Percentiles rank a stretch among this genome's conserved stretches.
Evolutionary conservation across 2,888 invertebrate species (phyloP).

Genomic region (Hyppa rectilinea): DNA sequence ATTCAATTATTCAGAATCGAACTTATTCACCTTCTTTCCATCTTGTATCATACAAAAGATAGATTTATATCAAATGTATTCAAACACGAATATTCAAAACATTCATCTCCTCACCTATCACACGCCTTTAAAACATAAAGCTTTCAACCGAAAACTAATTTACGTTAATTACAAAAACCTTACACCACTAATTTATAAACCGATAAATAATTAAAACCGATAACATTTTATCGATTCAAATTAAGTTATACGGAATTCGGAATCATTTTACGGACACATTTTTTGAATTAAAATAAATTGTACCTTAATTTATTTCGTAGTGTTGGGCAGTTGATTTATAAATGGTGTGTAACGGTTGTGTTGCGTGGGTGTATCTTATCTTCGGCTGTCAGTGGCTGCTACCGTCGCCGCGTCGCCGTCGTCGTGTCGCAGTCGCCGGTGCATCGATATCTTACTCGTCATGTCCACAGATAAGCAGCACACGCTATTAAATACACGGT

Average conservation of each 20-base stretch:
- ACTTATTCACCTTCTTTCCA: background rate
- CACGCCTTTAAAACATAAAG: conserved; percentile 32
- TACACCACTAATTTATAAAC: conserved; percentile 43
- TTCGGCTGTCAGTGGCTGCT: conserved; percentile 77
- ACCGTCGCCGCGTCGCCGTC: conserved; percentile 72
- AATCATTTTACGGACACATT: conserved; percentile 58
- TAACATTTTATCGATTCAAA: conserved; percentile 58
- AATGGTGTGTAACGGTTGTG: conserved; percentile 62
- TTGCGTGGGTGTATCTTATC: conserved; percentile 79
- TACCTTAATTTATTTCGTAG: conserved; percentile 55
- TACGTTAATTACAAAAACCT: conserved; percentile 49
- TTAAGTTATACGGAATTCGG: conserved; percentile 57
- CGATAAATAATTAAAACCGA: conserved; percentile 57
- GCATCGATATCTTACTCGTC: conserved; percentile 75
- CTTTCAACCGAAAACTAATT: conserved; percentile 47
- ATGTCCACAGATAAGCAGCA: conserved; percentile 78
- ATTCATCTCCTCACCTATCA: conserved; percentile 30
- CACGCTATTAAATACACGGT: conserved; percentile 76
- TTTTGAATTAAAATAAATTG: conserved; percentile 61
- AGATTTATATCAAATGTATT: conserved; percentile 18
- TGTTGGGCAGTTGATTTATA: conserved; percentile 63
- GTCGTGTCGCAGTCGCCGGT: conserved; percentile 57
- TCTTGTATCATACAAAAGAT: background rate
- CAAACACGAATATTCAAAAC: conserved; percentile 11
- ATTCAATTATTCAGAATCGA: conserved; percentile 12